A percentile compares a stretch with the other conserved stretches of the same genome.
Evolutionary conservation across 2,797 vertebrate species (phyloP).

Genomic region (Sparidentex hasta): DNA sequence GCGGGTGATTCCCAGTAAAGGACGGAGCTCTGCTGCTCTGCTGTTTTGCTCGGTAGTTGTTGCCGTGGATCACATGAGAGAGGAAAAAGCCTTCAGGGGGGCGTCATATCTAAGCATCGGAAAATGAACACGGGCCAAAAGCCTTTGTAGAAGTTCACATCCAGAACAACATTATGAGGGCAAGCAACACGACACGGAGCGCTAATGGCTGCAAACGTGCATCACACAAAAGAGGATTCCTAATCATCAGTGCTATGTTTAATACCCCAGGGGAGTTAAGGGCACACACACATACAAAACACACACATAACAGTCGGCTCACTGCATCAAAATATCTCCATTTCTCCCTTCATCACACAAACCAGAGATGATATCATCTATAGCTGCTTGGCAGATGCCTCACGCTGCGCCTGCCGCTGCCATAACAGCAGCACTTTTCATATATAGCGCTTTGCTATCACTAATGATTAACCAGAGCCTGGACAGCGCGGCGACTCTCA

Average conservation of each 20-base stretch:
- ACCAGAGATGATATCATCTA: constrained; percentile 34
- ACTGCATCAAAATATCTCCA: constrained; percentile 18
- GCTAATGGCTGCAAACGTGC: constrained; percentile 57
- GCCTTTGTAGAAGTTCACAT: constrained; percentile 56
- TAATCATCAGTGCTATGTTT: constrained; percentile 42
- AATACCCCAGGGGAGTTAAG: constrained; percentile 30
- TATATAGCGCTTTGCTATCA: constrained; percentile 36
- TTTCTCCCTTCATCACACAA: constrained; percentile 15
- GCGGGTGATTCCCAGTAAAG: constrained; percentile 22
- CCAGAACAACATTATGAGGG: constrained; percentile 32
- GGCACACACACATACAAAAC: constrained; percentile 3
- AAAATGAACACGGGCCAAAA: constrained; percentile 42
- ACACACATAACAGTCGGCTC: background rate
- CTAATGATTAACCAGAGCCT: constrained; percentile 60
- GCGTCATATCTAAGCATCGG: constrained; percentile 14
- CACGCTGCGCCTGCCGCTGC: constrained; percentile 23
- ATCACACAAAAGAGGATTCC: constrained; percentile 37
- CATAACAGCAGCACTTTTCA: constrained; percentile 35
- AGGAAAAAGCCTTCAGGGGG: constrained; percentile 18
- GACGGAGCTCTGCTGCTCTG: constrained; percentile 11
- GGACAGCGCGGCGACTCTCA: constrained; percentile 36
- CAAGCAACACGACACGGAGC: constrained; percentile 8
- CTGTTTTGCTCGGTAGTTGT: constrained; percentile 9
- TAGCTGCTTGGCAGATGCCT: constrained; percentile 17
- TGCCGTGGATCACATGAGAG: constrained; percentile 39